Evolutionary conservation across 2,797 vertebrate genomes (phyloP).

Genomic region (Brachyalestes nurse): DNA sequence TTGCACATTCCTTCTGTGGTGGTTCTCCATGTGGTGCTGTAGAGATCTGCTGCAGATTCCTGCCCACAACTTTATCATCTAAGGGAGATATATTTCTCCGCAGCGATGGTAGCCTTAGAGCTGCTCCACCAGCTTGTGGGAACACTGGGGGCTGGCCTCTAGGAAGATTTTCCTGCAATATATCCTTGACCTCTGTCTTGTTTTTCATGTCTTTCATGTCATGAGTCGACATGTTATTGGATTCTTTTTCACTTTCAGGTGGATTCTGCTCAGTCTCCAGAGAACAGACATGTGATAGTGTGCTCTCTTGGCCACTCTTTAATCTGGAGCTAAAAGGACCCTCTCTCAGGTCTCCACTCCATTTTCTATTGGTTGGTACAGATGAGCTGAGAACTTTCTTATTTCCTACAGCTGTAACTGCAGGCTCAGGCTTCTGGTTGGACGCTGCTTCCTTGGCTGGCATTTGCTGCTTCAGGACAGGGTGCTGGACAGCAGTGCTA

Average conservation of each 20-base stretch:
- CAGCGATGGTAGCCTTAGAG: constrained; percentile 52
- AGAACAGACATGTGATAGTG: not conserved
- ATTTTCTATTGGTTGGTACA: constrained; percentile 46
- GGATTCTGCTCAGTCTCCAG: constrained; percentile 7
- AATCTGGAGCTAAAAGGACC: constrained; percentile 32
- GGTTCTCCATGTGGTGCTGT: constrained; percentile 52
- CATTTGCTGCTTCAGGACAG: constrained; percentile 57
- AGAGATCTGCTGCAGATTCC: constrained; percentile 18
- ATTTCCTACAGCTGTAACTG: constrained; percentile 10
- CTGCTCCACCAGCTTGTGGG: constrained; percentile 25
- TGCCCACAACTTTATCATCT: constrained; percentile 30
- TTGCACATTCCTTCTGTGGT: constrained; percentile 55
- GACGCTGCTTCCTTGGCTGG: constrained; percentile 7
- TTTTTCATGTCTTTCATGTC: constrained; percentile 54
- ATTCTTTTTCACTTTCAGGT: constrained; percentile 20
- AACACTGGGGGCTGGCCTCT: constrained; percentile 32
- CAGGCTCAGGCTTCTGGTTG: constrained; percentile 57
- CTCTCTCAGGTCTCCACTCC: constrained; percentile 42
- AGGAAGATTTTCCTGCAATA: constrained; percentile 27
- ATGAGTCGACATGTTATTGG: constrained; percentile 43
- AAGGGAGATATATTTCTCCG: constrained; percentile 34
- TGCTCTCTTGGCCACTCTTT: constrained; percentile 24
- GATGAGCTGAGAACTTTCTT: constrained; percentile 13
- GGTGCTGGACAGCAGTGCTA: constrained; percentile 41
- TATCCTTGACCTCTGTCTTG: constrained; percentile 34